Conservation (phyloP, 2,113 vertebrate genomes). For the Peromyscus leucopus region DNA sequence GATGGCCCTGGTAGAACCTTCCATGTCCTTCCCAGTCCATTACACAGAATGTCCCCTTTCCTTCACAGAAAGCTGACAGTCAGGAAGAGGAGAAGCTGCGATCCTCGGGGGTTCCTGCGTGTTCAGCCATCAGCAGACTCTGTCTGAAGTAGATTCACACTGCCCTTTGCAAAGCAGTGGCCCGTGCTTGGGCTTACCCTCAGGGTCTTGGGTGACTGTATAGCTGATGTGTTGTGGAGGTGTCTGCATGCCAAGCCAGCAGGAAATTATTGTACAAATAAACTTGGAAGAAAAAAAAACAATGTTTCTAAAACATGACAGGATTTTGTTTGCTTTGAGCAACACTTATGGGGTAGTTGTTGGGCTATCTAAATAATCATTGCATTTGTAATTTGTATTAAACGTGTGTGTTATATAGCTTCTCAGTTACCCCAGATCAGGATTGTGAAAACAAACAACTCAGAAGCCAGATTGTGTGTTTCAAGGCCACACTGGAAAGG, state of each 20-base stretch:
- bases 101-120: not conserved
- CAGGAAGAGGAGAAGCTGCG: not conserved
- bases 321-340: conserved; percentile 71
- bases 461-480: conserved; percentile 63
- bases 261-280: conserved; percentile 28
- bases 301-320: conserved; percentile 72
- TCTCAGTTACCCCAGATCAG: conserved; percentile 32
- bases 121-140: not conserved
- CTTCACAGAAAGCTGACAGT: not conserved
- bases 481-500: conserved; percentile 78
- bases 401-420: not conserved
- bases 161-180: not conserved
- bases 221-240: not conserved
- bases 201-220: not conserved
- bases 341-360: not conserved
- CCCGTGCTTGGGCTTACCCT: no score
- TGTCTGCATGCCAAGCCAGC: not conserved
- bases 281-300: conserved; percentile 46
- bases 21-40: not conserved
- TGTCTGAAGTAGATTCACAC: not conserved
- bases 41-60: not conserved
- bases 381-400: conserved; percentile 29
- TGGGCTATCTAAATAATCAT: conserved; percentile 42
- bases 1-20: not conserved
- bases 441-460: conserved; percentile 61